Evolutionary conservation across 2,797 vertebrate species (phyloP).

Genomic region (Pampus argenteus): DNA sequence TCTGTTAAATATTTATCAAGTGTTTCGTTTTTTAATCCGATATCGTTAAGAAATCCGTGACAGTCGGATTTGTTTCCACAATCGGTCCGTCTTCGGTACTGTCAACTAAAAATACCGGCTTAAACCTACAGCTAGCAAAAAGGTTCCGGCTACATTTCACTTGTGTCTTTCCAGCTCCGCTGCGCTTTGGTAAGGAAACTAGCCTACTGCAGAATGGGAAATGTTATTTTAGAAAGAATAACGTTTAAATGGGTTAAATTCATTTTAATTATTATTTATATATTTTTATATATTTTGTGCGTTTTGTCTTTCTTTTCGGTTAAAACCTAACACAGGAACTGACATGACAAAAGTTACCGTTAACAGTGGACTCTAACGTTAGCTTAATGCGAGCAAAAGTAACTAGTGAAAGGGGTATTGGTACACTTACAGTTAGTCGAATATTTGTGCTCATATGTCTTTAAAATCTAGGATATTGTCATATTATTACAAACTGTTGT

Average conservation of each 20-base stretch:
- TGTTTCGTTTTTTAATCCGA: slow-evolving; percentile 33
- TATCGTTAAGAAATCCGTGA: slow-evolving; percentile 45
- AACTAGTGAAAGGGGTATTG: not conserved
- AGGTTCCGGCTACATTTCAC: slow-evolving; percentile 52
- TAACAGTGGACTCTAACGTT: no score
- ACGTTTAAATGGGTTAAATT: not conserved
- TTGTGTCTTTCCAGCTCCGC: fast-evolving
- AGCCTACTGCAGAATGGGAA: no score
- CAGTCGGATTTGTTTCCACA: slow-evolving; percentile 75
- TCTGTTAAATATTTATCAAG: not conserved
- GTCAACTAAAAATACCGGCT: slow-evolving; percentile 57
- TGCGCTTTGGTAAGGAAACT: not conserved
- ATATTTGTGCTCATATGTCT: not conserved
- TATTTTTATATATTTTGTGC: no score
- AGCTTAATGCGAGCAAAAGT: not conserved
- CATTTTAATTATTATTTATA: no score
- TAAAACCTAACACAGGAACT: not conserved
- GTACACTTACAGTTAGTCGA: not conserved
- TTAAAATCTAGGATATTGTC: not conserved
- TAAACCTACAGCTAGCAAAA: not conserved
- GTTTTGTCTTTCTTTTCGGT: no score
- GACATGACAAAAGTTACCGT: not conserved
- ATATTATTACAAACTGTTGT: not conserved
- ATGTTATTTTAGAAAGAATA: not conserved
- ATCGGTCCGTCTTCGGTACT: slow-evolving; percentile 78